These are phyloP conservation scores for Chrysaora quinquecirrha DNA, from an alignment of 30 jellyfish, hydroid and myxozoan species.

Conservation along the genomic window DNA sequence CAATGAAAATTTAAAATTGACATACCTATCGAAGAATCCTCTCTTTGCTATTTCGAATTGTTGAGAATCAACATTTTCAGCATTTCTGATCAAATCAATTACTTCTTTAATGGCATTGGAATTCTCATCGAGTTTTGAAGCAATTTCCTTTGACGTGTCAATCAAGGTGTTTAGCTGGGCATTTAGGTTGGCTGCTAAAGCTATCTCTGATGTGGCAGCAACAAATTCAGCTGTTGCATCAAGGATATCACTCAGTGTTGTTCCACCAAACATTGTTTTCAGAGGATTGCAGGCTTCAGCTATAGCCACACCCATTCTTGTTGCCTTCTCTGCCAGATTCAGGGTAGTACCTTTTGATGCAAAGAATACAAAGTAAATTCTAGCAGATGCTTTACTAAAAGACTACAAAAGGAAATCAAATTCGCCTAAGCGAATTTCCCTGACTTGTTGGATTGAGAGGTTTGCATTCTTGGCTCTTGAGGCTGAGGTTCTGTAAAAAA, in stretches of 20 bases:
- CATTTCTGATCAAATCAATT: not conserved
- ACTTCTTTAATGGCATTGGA: not conserved
- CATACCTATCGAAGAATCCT: not conserved
- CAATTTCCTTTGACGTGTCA: not conserved
- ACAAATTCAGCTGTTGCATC: not conserved
- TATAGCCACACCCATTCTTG: not conserved
- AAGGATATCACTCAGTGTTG: not conserved
- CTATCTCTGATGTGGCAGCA: not conserved
- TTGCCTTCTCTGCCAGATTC: not conserved
- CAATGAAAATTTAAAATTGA: no score
- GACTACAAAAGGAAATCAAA: no score
- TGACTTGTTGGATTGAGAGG: no score
- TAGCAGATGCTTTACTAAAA: not conserved
- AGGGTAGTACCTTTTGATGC: not conserved
- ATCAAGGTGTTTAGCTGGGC: not conserved
- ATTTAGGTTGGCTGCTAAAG: constrained; percentile 8
- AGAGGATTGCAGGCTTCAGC: constrained; percentile 36
- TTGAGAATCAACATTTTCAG: not conserved
- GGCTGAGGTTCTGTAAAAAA: no score
- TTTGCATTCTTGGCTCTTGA: no score
- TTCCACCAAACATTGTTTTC: constrained; percentile 6
- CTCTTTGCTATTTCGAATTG: not conserved
- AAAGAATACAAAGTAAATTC: not conserved
- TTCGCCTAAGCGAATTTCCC: no score
- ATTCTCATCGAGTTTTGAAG: constrained; percentile 1